A percentile compares a stretch with the other conserved stretches of the same genome.
These are phyloP conservation scores for Upupa epops DNA, from an alignment of 2,113 vertebrate genomes.

Conservation along the genomic window DNA sequence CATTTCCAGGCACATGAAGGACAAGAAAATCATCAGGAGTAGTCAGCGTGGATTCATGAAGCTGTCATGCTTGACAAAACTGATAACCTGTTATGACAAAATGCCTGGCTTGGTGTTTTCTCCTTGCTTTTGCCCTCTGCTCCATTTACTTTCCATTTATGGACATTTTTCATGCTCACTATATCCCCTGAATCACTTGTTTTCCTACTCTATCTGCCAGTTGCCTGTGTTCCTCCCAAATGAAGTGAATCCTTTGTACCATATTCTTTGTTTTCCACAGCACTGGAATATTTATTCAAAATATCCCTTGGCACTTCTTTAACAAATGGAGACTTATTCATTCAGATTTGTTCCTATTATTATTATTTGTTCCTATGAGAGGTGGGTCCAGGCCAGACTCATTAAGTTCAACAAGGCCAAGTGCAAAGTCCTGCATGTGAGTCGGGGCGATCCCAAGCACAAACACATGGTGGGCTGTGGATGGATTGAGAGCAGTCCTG, in stretches of 20 bases:
- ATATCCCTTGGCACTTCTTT: not conserved
- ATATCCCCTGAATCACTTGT: not conserved
- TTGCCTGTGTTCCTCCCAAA: not conserved
- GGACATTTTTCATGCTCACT: not conserved
- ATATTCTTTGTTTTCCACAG: not conserved
- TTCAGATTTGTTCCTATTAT: slow-evolving; percentile 10
- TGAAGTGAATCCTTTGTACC: not conserved
- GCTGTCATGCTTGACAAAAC: not conserved
- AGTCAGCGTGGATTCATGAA: not conserved
- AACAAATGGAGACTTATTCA: not conserved
- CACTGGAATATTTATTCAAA: not conserved
- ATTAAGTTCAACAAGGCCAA: too few species aligned
- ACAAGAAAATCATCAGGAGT: not conserved
- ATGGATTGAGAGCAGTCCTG: too few species aligned
- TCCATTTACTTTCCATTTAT: not conserved
- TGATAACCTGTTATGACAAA: not conserved
- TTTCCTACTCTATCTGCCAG: not conserved
- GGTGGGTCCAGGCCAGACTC: too few species aligned
- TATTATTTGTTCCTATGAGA: too few species aligned
- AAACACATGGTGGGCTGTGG: too few species aligned
- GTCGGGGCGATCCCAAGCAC: too few species aligned
- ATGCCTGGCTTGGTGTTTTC: not conserved
- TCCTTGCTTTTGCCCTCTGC: not conserved
- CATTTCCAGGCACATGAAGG: not conserved
- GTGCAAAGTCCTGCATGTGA: too few species aligned